Evolutionary conservation across 2,113 vertebrate species (phyloP).

Genomic region (Suncus etruscus): DNA sequence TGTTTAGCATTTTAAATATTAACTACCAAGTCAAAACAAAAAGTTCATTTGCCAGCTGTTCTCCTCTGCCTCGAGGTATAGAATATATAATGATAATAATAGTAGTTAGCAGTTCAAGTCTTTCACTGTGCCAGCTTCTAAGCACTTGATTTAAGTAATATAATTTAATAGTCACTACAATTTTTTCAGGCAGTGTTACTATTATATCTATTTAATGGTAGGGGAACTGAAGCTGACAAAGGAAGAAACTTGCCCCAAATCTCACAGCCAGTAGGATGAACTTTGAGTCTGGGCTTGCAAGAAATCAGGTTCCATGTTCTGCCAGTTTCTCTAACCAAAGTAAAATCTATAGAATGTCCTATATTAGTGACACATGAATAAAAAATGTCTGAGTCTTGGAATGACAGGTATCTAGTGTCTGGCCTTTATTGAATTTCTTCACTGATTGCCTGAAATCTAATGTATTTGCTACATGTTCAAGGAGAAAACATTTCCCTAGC

Average conservation of each 20-base stretch:
- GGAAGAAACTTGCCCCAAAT: not conserved
- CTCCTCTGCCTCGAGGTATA: not conserved
- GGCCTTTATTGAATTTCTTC: not conserved
- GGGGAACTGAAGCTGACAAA: not conserved
- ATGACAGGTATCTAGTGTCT: not conserved
- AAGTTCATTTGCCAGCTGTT: conserved; percentile 3
- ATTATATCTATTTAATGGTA: not conserved
- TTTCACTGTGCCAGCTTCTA: not conserved
- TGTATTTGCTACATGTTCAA: not conserved
- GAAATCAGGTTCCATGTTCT: not conserved
- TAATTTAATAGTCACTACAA: conserved; percentile 6
- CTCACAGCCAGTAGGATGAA: not conserved
- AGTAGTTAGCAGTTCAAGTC: not conserved
- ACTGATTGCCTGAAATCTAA: not conserved
- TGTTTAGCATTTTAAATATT: conserved; percentile 61
- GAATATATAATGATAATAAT: not conserved
- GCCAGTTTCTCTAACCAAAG: conserved; percentile 17
- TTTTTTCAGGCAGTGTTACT: not conserved
- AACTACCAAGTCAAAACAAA: conserved; percentile 48
- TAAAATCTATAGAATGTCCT: not conserved
- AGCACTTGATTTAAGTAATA: not conserved
- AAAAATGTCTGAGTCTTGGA: not conserved
- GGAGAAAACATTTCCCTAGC: too few species aligned
- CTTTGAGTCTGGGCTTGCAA: not conserved
- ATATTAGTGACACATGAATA: not conserved